Evolutionary conservation across 2,113 vertebrate species (phyloP).

Genomic region (Recurvirostra avosetta): DNA sequence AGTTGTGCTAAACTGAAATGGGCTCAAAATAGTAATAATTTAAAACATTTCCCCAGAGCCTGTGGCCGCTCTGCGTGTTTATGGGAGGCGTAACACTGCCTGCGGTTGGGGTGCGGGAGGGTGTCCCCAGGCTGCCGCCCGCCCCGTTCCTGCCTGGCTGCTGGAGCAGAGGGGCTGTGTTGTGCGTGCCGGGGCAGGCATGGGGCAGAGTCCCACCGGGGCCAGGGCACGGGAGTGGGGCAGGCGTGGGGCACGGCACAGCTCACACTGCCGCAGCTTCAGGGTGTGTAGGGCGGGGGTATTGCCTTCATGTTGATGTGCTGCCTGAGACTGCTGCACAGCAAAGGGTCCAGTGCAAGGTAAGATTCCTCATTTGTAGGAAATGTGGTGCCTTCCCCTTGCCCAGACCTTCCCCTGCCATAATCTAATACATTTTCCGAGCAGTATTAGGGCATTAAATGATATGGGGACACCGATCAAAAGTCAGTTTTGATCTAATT

Average conservation of each 20-base stretch:
- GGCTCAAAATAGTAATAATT: neutral
- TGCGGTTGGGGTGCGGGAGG: fast-evolving
- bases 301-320: neutral
- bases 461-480: neutral
- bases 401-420: too few relatives aligned
- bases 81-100: neutral
- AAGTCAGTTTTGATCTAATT: neutral
- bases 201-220: neutral
- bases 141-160: neutral
- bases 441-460: neutral
- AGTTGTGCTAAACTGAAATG: neutral
- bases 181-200: fast-evolving
- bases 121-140: neutral
- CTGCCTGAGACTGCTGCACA: neutral
- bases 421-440: neutral
- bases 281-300: neutral
- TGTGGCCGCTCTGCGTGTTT: neutral
- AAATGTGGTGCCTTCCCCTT: neutral
- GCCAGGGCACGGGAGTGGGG: neutral
- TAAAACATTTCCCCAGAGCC: neutral
- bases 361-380: neutral
- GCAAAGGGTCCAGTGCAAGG: neutral
- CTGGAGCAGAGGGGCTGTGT: neutral
- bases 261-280: neutral
- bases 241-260: fast-evolving